Conservation (phyloP, 2,888 invertebrate genomes). For the Gasteruption jaculator region DNA sequence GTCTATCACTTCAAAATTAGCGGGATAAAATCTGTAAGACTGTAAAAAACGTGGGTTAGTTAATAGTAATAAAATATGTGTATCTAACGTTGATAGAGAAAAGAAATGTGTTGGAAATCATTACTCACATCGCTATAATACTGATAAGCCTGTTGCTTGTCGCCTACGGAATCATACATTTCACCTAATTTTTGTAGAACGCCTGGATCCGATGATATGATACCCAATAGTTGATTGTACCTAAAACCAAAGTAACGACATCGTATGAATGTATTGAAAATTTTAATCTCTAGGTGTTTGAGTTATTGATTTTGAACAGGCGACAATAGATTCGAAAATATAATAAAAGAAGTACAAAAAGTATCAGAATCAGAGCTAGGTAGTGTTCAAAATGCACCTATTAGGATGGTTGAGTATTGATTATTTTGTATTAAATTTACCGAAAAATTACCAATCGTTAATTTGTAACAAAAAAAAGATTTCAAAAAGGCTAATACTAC, state of each 20-base stretch:
- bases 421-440: no score
- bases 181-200: constrained; percentile 86
- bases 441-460: no score
- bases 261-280: background rate
- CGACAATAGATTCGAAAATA: background rate
- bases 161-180: constrained; percentile 84
- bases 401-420: no score
- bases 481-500: no score
- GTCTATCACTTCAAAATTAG: constrained; percentile 66
- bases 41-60: constrained; percentile 36
- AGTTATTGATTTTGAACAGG: background rate
- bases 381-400: no score
- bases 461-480: no score
- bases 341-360: background rate
- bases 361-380: background rate
- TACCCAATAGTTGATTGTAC: constrained; percentile 74
- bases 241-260: constrained; percentile 37
- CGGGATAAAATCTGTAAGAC: constrained; percentile 48
- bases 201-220: constrained; percentile 85
- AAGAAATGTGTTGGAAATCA: constrained; percentile 3
- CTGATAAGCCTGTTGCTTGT: constrained; percentile 85
- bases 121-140: constrained; percentile 70
- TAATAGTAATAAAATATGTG: no score
- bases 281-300: no score
- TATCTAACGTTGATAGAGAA: no score